A percentile compares a stretch with the other conserved stretches of the same genome.
Conservation (phyloP, 2,113 vertebrate genomes). For the Pionites leucogaster region DNA sequence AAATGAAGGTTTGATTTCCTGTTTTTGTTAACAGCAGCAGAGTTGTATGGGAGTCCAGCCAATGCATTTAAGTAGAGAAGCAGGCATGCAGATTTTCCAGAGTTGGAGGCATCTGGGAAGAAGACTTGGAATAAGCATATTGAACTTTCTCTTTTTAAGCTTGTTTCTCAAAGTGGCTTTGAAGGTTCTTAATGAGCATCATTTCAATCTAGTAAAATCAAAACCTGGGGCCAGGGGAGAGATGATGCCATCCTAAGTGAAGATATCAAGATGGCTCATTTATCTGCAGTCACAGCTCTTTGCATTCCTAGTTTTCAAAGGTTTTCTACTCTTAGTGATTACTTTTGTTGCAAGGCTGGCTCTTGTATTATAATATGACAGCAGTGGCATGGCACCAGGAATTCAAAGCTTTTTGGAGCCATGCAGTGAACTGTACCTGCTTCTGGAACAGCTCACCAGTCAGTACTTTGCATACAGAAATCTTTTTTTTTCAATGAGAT, state of each 20-base stretch:
- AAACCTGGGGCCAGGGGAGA: not conserved
- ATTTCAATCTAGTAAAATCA: not conserved
- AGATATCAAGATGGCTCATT: not conserved
- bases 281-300: not conserved
- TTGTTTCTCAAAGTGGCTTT: not conserved
- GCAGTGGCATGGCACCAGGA: not conserved
- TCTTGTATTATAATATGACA: not conserved
- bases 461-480: not conserved
- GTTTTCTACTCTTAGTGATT: not conserved
- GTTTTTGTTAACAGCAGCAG: not conserved
- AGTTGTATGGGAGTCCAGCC: not conserved
- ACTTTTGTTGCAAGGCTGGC: not conserved
- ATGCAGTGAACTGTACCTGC: not conserved
- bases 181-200: not conserved
- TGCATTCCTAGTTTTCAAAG: not conserved
- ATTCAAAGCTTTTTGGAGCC: not conserved
- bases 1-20: not conserved
- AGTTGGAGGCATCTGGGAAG: not conserved
- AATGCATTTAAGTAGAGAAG: not conserved
- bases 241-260: not conserved
- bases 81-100: not conserved
- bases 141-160: not conserved
- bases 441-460: not conserved
- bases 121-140: not conserved
- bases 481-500: not conserved